A percentile compares a stretch with the other conserved stretches of the same genome.
Conservation (phyloP, 2,797 vertebrate species). For the Babyrousa celebensis region DNA sequence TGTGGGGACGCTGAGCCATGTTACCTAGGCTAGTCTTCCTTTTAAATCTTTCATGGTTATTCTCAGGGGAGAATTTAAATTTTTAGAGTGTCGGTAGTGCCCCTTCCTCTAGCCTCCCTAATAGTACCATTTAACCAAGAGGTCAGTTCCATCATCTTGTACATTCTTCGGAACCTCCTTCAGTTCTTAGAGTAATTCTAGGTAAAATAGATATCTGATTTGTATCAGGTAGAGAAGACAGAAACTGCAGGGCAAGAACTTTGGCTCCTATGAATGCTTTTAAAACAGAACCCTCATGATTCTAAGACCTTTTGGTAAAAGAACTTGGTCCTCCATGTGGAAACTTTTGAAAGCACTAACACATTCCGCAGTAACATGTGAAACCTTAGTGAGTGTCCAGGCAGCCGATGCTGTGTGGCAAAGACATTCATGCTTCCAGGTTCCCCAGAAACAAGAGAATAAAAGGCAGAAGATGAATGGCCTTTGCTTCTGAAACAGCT, state of each 20-base stretch:
- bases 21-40: background rate
- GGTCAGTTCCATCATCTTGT: background rate
- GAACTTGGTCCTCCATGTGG: background rate
- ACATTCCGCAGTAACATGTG: fast-evolving
- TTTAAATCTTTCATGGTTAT: background rate
- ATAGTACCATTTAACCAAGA: background rate
- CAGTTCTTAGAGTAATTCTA: background rate
- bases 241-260: background rate
- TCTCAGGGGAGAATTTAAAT: background rate
- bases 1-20: fast-evolving
- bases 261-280: background rate
- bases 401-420: background rate
- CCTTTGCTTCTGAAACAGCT: constrained; percentile 83
- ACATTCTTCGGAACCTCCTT: background rate
- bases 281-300: background rate
- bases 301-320: background rate
- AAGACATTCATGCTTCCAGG: background rate
- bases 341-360: background rate
- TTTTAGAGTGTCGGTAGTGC: background rate
- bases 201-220: background rate
- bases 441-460: constrained; percentile 66
- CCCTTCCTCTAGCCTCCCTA: background rate
- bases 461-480: constrained; percentile 79
- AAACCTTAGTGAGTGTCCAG: background rate
- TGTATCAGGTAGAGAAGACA: background rate